Evolutionary conservation across 2,888 invertebrate species (phyloP).

Genomic region (Smittia aterrima): DNA sequence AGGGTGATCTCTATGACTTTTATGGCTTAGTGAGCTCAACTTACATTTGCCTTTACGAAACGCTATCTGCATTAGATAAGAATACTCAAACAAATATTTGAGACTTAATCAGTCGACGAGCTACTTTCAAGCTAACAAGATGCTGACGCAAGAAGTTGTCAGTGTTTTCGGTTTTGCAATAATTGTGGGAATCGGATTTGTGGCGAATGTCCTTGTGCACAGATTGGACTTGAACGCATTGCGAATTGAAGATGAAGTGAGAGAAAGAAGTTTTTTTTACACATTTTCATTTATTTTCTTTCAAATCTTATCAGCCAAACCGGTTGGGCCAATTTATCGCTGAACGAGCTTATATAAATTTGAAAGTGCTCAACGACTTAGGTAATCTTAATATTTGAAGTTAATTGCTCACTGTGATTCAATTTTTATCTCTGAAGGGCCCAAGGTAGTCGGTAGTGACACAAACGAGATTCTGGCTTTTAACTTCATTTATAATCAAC

Average conservation of each 20-base stretch:
- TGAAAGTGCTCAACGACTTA: conserved; percentile 31
- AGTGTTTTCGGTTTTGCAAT: background rate
- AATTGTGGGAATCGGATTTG: background rate
- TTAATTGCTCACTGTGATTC: background rate
- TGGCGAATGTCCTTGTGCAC: background rate
- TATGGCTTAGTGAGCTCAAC: too few species aligned
- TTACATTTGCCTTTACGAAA: too few species aligned
- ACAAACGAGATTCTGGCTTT: conserved; percentile 17
- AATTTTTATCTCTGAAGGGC: background rate
- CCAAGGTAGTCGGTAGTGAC: conserved; percentile 32
- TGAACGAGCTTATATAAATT: conserved; percentile 30
- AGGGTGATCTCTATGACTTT: too few species aligned
- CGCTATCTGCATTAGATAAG: too few species aligned
- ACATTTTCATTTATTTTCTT: background rate
- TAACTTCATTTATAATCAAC: background rate
- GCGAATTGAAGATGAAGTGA: background rate
- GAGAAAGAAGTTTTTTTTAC: background rate
- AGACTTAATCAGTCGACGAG: too few species aligned
- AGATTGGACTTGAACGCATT: background rate
- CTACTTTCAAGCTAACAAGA: background rate
- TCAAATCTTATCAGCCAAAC: conserved; percentile 3
- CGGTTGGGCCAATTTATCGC: conserved; percentile 20
- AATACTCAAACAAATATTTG: too few species aligned
- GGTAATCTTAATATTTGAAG: conserved; percentile 25
- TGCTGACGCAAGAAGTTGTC: background rate